Evolutionary conservation across 2,888 invertebrate species (phyloP).

Genomic region (Microchrysa polita): DNA sequence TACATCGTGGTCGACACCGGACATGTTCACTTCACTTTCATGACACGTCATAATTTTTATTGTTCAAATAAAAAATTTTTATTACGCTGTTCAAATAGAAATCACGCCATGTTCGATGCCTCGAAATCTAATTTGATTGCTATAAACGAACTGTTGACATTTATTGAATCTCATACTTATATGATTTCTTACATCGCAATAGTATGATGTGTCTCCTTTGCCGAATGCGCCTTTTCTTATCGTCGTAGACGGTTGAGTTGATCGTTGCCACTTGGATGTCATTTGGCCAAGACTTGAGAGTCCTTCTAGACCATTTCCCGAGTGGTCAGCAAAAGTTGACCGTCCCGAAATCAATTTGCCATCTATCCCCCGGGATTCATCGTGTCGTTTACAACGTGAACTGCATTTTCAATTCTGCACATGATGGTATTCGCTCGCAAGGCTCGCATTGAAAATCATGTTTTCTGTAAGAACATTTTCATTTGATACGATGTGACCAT

Average conservation of each 20-base stretch:
- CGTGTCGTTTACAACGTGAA: constrained; percentile 41
- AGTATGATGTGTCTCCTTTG: constrained; percentile 14
- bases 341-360: constrained; percentile 42
- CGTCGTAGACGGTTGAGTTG: background rate
- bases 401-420: constrained; percentile 36
- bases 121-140: constrained; percentile 40
- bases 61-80: constrained; percentile 20
- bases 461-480: constrained; percentile 34
- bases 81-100: constrained; percentile 25
- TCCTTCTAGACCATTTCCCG: constrained; percentile 37
- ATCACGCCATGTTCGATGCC: constrained; percentile 26
- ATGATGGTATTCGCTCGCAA: too few species aligned
- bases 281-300: constrained; percentile 6
- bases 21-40: constrained; percentile 4
- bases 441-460: constrained; percentile 3
- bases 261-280: background rate
- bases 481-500: constrained; percentile 33
- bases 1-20: background rate
- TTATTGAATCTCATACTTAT: constrained; percentile 43
- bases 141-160: constrained; percentile 43
- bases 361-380: constrained; percentile 34
- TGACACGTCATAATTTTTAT: background rate
- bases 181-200: constrained; percentile 39
- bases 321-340: constrained; percentile 41
- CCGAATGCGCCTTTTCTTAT: background rate